Evolutionary conservation across 2,113 vertebrate genomes (phyloP).

Genomic region (Zosterops borbonicus): DNA sequence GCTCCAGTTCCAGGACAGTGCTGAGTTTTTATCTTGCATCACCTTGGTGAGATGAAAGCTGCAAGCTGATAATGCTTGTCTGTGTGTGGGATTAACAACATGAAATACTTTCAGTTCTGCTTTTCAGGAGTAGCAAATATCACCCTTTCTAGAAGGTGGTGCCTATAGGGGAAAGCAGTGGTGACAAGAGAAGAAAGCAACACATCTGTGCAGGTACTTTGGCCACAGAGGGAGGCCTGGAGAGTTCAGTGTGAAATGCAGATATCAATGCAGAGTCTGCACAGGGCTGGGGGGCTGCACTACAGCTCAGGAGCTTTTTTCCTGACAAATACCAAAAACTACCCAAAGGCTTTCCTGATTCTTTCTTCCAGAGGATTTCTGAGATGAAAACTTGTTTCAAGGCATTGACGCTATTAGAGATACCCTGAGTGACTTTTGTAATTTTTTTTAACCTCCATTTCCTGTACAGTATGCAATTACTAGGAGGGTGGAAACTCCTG

Average conservation of each 20-base stretch:
- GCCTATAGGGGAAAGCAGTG: background rate
- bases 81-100: background rate
- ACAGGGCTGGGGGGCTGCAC: background rate
- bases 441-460: slow-evolving; percentile 71
- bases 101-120: background rate
- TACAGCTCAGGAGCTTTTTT: background rate
- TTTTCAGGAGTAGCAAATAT: background rate
- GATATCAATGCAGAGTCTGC: background rate
- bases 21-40: slow-evolving; percentile 2
- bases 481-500: slow-evolving; percentile 73
- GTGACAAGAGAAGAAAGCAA: background rate
- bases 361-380: slow-evolving; percentile 32
- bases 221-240: background rate
- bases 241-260: background rate
- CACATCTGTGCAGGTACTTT: background rate
- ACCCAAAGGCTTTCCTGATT: background rate
- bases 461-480: slow-evolving; percentile 73
- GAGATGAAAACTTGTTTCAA: slow-evolving; percentile 64
- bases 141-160: background rate
- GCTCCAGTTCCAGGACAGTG: background rate
- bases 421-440: slow-evolving; percentile 67
- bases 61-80: background rate
- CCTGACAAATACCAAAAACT: background rate
- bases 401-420: slow-evolving; percentile 55
- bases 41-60: slow-evolving; percentile 4